A percentile compares a stretch with the other conserved stretches of the same genome.
Conservation (phyloP, 2,797 vertebrate species). For the Xenops minutus region DNA sequence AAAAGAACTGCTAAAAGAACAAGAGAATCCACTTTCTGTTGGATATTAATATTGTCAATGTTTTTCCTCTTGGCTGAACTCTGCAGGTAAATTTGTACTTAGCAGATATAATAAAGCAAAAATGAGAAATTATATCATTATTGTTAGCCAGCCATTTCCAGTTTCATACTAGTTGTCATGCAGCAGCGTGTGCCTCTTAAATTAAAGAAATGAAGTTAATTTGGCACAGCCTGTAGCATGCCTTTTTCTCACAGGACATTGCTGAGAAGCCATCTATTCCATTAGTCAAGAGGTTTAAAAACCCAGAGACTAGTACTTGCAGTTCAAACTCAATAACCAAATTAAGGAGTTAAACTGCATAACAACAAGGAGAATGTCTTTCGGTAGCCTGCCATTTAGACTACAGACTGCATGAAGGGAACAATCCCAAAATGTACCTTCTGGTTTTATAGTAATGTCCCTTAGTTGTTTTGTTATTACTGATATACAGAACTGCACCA, state of each 20-base stretch:
- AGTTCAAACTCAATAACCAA: not conserved
- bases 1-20: not conserved
- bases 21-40: not conserved
- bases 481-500: not conserved
- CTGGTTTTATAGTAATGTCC: not conserved
- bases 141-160: conserved; percentile 9
- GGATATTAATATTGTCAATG: not conserved
- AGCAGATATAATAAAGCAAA: conserved; percentile 15
- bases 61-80: conserved; percentile 8
- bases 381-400: not conserved
- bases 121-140: conserved; percentile 2
- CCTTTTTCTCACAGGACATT: not conserved
- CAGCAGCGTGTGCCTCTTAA: not conserved
- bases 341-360: conserved; percentile 38
- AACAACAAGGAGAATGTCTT: not conserved
- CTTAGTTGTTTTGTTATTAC: not conserved
- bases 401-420: not conserved
- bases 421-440: not conserved
- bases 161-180: not conserved
- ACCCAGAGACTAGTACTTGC: not conserved
- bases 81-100: conserved; percentile 28
- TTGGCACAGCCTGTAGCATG: not conserved
- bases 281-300: not conserved
- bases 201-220: conserved; percentile 2
- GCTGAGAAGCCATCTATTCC: not conserved